Conservation (phyloP, 2,888 invertebrate species). For the Nephrotoma flavescens region DNA sequence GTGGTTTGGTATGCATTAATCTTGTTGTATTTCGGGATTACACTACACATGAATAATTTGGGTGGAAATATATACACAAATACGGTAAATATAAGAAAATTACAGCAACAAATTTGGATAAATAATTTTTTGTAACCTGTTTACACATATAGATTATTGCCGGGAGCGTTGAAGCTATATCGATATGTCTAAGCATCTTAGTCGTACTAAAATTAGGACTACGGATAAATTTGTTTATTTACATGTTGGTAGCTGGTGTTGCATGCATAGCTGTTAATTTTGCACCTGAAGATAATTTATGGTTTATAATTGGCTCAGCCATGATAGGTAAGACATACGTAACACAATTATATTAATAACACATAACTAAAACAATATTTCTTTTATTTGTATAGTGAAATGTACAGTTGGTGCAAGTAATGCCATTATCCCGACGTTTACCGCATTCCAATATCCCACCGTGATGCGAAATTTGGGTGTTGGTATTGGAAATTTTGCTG, state of each 20-base stretch:
- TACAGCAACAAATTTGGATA: not conserved
- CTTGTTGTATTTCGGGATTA: conserved; percentile 63
- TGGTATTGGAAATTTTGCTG: conserved; percentile 58
- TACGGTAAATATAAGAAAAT: conserved; percentile 34
- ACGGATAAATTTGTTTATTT: conserved; percentile 49
- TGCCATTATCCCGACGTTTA: conserved; percentile 60
- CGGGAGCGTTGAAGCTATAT: conserved; percentile 57
- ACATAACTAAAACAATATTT: not conserved
- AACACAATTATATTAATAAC: not conserved
- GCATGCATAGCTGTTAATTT: conserved; percentile 47
- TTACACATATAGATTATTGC: conserved; percentile 35
- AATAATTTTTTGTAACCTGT: not conserved
- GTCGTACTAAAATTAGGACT: conserved; percentile 56
- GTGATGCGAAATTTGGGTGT: conserved; percentile 53
- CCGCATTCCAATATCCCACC: conserved; percentile 56
- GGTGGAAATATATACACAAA: conserved; percentile 59
- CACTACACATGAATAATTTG: conserved; percentile 57
- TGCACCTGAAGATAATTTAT: conserved; percentile 36
- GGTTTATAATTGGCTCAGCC: conserved; percentile 49
- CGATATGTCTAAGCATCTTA: conserved; percentile 55
- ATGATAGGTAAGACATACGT: conserved; percentile 41
- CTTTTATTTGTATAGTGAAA: conserved; percentile 34
- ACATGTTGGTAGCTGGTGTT: conserved; percentile 50
- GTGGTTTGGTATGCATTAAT: conserved; percentile 61
- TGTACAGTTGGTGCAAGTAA: conserved; percentile 64